Evolutionary conservation across 2,888 invertebrate species (phyloP), one percentile per base, ranked within the genome.

Genomic region (Oscheius onirici): DNA sequence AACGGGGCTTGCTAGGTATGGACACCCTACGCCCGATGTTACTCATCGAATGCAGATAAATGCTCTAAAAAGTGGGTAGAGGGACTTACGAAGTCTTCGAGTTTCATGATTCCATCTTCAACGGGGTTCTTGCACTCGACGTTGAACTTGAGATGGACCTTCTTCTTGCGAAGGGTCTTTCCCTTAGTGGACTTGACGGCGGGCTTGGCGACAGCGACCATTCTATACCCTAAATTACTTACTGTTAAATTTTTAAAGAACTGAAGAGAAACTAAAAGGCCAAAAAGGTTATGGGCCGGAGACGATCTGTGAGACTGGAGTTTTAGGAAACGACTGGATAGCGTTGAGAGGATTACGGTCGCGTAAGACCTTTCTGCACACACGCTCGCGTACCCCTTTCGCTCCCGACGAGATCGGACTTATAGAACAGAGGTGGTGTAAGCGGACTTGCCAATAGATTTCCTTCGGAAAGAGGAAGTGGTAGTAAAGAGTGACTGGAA

Each of bases 71-170:
- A 20, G 22, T 15, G 15, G 15, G 41, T 11, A 34, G 24, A 17
- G 8, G 13, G 74, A 92, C 94, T 92, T 92, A 95, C 95, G 89
- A 99, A 99, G 90, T 94, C 95, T 34, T 92, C 92, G 75, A 95
- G 94, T 91, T 97, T 97, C 91, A 99, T 92, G 89, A 99, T 97
- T 89, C 95, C 96, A 90, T 99, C 99, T 89, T 99, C 99, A 41
- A 96, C 97, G 69, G 99, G 99, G 89, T 97, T 96, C 81, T 96
- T 96, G 91, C 97, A 99, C 90, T 99, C 99, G 87, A 99, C 93
- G 80, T 92, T 92, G 90, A 95, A 99, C 87, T 93, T 94, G 68
- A 95, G 90, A 63, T 92, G 92, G 67, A 94, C 93, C 91, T 95
- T 95, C 92, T 96, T 95, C 91, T 96, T 97, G 89, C 94, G 94